A percentile compares a stretch with the other conserved stretches of the same genome.
phyloP scores from a whole-genome alignment of 1,140 invertebrate genomes.

The Pollicipes pollicipes region DNA sequence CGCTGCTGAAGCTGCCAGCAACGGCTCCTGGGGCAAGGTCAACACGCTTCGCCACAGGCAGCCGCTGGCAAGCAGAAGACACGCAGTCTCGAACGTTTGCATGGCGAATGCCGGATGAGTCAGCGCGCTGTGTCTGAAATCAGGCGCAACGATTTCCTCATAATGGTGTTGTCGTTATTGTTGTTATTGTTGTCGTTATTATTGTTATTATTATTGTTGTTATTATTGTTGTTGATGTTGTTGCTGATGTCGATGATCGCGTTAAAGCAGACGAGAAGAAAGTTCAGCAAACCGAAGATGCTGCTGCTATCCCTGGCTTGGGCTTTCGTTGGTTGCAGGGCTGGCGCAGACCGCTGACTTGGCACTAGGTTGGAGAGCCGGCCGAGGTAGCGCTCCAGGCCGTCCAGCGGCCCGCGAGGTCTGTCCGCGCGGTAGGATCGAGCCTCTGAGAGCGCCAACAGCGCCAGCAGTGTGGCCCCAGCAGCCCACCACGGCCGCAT shows the following conservation, averaged over 20 bases:
- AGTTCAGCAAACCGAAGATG: conserved; percentile 6
- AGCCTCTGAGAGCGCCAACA: not conserved
- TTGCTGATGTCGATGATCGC: conserved; percentile 9
- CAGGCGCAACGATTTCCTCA: too few species aligned
- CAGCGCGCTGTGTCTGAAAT: too few species aligned
- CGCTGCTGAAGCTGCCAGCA: too few species aligned
- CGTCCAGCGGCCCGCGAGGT: too few species aligned
- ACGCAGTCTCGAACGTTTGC: too few species aligned
- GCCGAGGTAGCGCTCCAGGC: not conserved
- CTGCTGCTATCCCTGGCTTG: not conserved
- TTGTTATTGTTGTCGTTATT: conserved; percentile 11
- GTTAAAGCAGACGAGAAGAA: conserved; percentile 10
- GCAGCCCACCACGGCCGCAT: not conserved
- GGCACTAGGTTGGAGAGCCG: not conserved
- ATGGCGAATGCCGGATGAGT: too few species aligned
- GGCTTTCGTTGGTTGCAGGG: not conserved
- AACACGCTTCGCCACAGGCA: too few species aligned
- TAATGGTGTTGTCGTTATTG: conserved; percentile 10
- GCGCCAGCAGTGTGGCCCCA: not conserved
- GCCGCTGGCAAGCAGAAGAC: too few species aligned
- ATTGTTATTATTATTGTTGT: conserved; percentile 11
- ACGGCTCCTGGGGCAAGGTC: too few species aligned
- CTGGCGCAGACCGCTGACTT: not conserved
- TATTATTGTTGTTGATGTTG: conserved; percentile 11
- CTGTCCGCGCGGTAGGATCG: not conserved